Base-by-base conservation (phyloP, 2,888 invertebrate species). In the Chaetoderma sp. region DNA sequence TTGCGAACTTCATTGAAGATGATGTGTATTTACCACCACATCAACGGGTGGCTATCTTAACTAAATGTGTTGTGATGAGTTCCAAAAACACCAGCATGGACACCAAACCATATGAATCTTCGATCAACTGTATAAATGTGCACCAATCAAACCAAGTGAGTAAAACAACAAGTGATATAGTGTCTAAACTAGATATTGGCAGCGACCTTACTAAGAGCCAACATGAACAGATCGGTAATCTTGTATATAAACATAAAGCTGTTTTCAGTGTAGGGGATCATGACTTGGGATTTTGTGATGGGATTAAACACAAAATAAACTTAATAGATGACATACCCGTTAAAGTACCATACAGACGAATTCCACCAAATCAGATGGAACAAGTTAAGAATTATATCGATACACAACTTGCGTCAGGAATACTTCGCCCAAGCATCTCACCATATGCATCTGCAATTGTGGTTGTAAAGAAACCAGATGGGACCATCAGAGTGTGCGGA, bases 361-460 rank as follows among this genome's bases (percentile, higher is more conserved):
- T 71, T 36, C 61, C 55, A 45, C 60, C 67, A n/a, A 33, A 64
- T 16, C 67, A 65, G 16, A 65, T 63, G 57, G 63, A 36, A n/a
- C 70, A 72, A 44, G 71, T 68, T n/a, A 45, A 65, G 33, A 57
- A 64, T 21, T 61, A 68, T 25, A 60, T 67, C 45, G 44, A 60
- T 10, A 44, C 39, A 10, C 58, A 63, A 10, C 25, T 67, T 21
- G 60, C 60, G 13, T 36, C 27, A 39, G 65, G 60, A 23, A 44
- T 63, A 18, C 61, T 66, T 16, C 45, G 65, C n/a, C 21, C 32
- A 18, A 59, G 65, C 30, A 47, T 36, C 25, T 65, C 61, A 44
- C 69, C 71, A 16, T 73, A 69, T 55, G 70, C 73, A 23, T 63
- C 73, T 16, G 72, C 75, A 32, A 65, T 76, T 1, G 73, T 76